phyloP scores from a whole-genome alignment of 2,888 invertebrate genomes.

The Tenthredo notha region DNA sequence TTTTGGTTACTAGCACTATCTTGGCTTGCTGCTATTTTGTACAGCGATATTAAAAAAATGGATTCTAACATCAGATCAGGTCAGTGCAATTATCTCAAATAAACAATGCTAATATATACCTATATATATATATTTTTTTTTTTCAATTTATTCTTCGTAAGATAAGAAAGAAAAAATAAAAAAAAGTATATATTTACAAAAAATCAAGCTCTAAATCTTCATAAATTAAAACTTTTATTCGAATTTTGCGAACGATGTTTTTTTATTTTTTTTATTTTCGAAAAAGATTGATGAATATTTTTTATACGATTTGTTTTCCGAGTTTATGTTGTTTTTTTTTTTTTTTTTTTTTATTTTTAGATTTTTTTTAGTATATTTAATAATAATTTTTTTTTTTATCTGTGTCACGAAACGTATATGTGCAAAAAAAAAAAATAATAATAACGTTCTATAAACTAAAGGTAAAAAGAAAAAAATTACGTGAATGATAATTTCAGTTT shows the following conservation, averaged over 20 bases:
- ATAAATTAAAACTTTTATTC: neutral
- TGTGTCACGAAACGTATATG: no score
- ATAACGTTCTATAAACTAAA: neutral
- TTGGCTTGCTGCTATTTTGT: slow-evolving; percentile 75
- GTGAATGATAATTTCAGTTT: neutral
- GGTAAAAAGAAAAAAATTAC: neutral
- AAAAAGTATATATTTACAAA: neutral
- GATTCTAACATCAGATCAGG: slow-evolving; percentile 75
- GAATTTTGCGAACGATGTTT: neutral
- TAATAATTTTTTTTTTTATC: no score
- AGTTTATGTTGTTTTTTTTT: neutral
- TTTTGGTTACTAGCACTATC: slow-evolving; percentile 76
- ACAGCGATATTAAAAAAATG: slow-evolving; percentile 75
- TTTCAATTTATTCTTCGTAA: no score
- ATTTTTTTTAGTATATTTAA: no score
- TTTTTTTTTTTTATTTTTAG: no score
- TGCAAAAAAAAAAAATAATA: neutral
- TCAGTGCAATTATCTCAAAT: slow-evolving; percentile 62
- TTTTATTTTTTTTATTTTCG: neutral
- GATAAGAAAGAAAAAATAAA: no score
- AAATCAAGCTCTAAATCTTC: neutral
- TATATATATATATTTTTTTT: no score
- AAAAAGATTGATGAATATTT: neutral
- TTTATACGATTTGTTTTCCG: neutral
- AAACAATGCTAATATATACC: neutral